These are phyloP conservation scores for Ctenopoma multispine DNA, from an alignment of 2,797 vertebrate species.

Conservation along the genomic window DNA sequence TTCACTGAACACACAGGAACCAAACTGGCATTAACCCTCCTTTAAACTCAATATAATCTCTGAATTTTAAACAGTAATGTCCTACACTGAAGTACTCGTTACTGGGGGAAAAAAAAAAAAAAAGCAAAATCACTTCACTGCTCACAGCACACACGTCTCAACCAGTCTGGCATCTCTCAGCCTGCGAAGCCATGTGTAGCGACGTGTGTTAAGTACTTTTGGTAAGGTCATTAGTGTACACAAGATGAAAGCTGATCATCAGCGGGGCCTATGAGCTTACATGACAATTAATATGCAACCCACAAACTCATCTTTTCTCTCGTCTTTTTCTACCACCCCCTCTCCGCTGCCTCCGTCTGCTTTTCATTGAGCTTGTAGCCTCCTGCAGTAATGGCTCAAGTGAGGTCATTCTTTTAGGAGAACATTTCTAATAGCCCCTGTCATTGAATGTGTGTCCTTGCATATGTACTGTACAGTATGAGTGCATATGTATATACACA, in stretches of 20 bases:
- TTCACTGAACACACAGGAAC: background rate
- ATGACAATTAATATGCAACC: slow-evolving; percentile 68
- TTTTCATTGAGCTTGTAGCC: slow-evolving; percentile 78
- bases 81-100: background rate
- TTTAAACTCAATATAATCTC: background rate
- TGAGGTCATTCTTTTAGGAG: slow-evolving; percentile 80
- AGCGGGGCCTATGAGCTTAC: slow-evolving; percentile 60
- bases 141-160: background rate
- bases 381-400: slow-evolving; percentile 74
- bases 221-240: slow-evolving; percentile 55
- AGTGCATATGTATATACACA: slow-evolving; percentile 20
- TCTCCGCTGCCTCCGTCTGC: slow-evolving; percentile 67
- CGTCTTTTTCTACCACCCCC: slow-evolving; percentile 30
- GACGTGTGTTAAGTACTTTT: slow-evolving; percentile 56
- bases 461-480: slow-evolving; percentile 39
- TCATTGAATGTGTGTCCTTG: slow-evolving; percentile 45
- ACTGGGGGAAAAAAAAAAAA: background rate
- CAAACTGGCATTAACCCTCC: background rate
- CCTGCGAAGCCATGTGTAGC: slow-evolving; percentile 37
- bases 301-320: slow-evolving; percentile 68
- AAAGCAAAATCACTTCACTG: background rate
- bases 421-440: slow-evolving; percentile 74
- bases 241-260: slow-evolving; percentile 65
- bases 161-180: background rate
- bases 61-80: background rate